Base-by-base conservation (phyloP, 2,888 invertebrate genomes). In the Sycophila texana region DNA sequence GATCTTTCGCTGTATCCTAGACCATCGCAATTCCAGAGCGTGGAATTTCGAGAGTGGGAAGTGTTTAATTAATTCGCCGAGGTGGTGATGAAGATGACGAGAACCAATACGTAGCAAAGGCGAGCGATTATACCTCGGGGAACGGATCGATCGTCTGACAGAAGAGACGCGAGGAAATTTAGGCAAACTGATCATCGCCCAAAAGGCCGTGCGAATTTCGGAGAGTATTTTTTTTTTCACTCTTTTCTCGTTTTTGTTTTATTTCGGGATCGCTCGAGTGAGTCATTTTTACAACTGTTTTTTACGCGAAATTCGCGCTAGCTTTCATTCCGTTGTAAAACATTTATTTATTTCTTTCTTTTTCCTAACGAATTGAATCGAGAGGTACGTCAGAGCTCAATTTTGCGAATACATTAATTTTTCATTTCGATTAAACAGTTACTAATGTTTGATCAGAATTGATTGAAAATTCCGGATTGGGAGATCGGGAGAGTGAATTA, bases 41-140 rank as follows among this genome's bases (percentile, higher is more conserved):
- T 63, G 65, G 68, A 80, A 81, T 77, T 67, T 70, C 71, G 76
- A 65, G 66, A 80, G 80, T 65, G 70, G 74, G 57, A 71, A 74
- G 49, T 74, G 74, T 77, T 81, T 81, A 76, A 81, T 81, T 81
- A 79, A 81, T 68, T 78, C 70, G 73, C 65, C 39, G 20, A 78
- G 79, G 61, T 74, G 74, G 79, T 82, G 83, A 80, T 73, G 78
- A 79, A 79, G 67, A 81, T 81, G 77, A 77, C 68, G 78, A 73
- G 73, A 77, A 70, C 61, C 70, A 49, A 77, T 74, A 77, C 71
- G 66, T 70, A 72, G 57, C 53, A 73, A 14, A 16, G 53, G 71
- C 12, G 61, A 51, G 47, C 22, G 30, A 10, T 39, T 39, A 39
- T 39, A 39, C 10, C 39, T 1, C 63, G 39, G n/a, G 39, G 10